Percentiles rank a stretch among this genome's conserved stretches.
Evolutionary conservation across 2,797 vertebrate genomes (phyloP).

Genomic region (Natrix natrix): DNA sequence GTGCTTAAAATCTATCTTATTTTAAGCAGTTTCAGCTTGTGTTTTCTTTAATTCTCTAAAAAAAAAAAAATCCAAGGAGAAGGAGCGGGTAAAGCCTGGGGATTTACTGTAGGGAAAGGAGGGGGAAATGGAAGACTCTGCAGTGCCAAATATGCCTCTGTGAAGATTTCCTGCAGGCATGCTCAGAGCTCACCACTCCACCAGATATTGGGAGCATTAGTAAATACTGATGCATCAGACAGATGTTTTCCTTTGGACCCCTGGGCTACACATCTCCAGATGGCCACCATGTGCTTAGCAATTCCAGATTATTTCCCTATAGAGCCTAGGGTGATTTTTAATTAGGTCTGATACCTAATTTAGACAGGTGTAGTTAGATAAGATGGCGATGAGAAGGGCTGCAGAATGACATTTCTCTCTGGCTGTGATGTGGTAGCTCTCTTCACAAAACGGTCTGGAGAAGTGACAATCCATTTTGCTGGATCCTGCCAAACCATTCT

Average conservation of each 20-base stretch:
- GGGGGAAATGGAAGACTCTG: neutral
- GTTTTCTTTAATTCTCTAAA: no score
- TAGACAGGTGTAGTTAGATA: constrained; percentile 47
- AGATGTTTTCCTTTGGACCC: constrained; percentile 37
- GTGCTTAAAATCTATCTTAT: neutral
- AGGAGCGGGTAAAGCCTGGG: neutral
- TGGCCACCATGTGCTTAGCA: constrained; percentile 40
- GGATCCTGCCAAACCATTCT: constrained; percentile 22
- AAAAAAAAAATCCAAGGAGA: neutral
- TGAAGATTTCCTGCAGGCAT: constrained; percentile 31
- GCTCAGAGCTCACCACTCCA: constrained; percentile 33
- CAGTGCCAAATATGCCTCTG: constrained; percentile 17
- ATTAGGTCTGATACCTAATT: constrained; percentile 55
- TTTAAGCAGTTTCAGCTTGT: neutral
- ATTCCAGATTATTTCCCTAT: constrained; percentile 15
- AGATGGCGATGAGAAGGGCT: constrained; percentile 27
- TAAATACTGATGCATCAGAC: constrained; percentile 32
- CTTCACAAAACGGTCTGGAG: neutral
- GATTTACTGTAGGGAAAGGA: neutral
- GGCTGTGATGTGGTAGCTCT: constrained; percentile 25
- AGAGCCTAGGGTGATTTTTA: constrained; percentile 44
- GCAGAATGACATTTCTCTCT: constrained; percentile 40
- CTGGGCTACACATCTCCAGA: constrained; percentile 41
- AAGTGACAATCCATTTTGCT: neutral
- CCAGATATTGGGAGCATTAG: constrained; percentile 37